Evolutionary conservation across 1,140 invertebrate species (phyloP), one percentile per base, ranked within the genome.

Genomic region (Polypedilum pembai): DNA sequence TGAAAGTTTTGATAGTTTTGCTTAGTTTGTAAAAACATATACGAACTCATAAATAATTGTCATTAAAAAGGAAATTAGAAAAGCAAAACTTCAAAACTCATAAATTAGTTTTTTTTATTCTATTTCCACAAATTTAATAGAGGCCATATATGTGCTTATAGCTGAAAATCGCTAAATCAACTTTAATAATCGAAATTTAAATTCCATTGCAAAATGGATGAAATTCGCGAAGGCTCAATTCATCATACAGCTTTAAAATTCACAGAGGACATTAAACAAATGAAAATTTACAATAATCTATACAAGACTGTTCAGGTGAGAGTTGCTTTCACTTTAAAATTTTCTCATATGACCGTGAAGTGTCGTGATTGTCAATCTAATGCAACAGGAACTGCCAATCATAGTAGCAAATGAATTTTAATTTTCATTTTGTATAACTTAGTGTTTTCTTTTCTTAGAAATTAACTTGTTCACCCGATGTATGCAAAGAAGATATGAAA

Each of bases 401-500:
- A 17, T 1, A 8, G 45, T 40, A 40, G 21, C 7, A 75, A 12
- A 24, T 56, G 8, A 74, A 75, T 17, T 45, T n/a, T 18, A 40
- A 63, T 63, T 73, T 56, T 20, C n/a, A n/a, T n/a, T n/a, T n/a
- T n/a, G n/a, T n/a, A n/a, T n/a, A n/a, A n/a, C n/a, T 74, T 12
- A 74, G 15, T 76, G 41, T 72, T 21, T 74, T 73, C 63, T 77
- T 24, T 75, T 80, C 81, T 74, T 76, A 92, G 91, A 90, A 87
- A 86, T 82, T 93, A 73, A 91, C 90, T 56, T 88, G 91, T 41
- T 90, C 88, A 20, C 83, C 89, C 73, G 85, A 82, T 75, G 91
- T 94, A 8, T 88, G 87, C 78, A 87, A 88, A 76, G 87, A 90
- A 72, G 89, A 93, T 80, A 94, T 94, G 78, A 90, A 90, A 81